Evolutionary conservation across 2,113 vertebrate species (phyloP).

Genomic region (Coracopsis vasa): DNA sequence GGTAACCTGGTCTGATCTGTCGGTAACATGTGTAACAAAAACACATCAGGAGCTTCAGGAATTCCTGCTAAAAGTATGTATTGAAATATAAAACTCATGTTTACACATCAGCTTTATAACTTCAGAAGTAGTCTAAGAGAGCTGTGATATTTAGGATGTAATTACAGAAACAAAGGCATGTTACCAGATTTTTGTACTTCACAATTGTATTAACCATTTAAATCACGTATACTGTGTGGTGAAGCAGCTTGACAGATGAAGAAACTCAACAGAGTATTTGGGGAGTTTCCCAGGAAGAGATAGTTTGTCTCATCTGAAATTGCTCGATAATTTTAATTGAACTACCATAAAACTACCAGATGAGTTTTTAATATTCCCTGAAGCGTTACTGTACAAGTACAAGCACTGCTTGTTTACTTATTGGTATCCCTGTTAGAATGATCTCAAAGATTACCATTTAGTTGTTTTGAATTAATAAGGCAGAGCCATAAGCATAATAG

Average conservation of each 20-base stretch:
- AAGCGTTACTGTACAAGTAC: neutral
- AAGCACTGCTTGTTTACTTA: neutral
- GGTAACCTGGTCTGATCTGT: slow-evolving; percentile 92
- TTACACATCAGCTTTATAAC: neutral
- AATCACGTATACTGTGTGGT: neutral
- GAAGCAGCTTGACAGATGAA: neutral
- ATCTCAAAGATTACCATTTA: neutral
- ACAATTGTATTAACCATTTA: neutral
- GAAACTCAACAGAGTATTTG: neutral
- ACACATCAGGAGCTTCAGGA: slow-evolving; percentile 91
- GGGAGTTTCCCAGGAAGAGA: neutral
- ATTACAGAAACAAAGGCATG: neutral
- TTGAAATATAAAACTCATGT: neutral
- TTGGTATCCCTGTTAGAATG: neutral
- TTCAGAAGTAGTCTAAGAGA: neutral
- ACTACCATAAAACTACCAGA: neutral
- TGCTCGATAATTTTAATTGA: neutral
- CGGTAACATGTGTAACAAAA: slow-evolving; percentile 88
- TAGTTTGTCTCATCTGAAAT: neutral
- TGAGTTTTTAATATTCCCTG: neutral
- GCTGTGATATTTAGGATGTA: neutral
- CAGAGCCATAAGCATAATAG: neutral
- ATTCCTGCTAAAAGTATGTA: slow-evolving; percentile 89
- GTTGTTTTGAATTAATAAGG: neutral
- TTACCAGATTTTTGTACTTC: neutral